A percentile compares a stretch with the other conserved stretches of the same genome.
Evolutionary conservation across 2,888 invertebrate species (phyloP).

Genomic region (Ashinkailepas kermadecensis): DNA sequence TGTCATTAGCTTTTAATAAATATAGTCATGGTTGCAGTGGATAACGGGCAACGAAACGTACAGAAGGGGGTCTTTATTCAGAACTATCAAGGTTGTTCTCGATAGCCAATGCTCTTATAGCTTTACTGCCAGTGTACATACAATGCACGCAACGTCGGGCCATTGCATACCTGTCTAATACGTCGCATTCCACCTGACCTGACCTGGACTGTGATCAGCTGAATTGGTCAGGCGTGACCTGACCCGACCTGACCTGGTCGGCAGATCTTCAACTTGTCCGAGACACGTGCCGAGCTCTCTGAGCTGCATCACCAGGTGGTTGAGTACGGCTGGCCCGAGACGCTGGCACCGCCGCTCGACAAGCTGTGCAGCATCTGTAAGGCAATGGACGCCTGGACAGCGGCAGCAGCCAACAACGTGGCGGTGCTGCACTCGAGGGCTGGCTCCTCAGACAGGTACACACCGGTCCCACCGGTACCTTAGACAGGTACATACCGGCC

Average conservation of each 20-base stretch:
- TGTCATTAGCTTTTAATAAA: too few species aligned
- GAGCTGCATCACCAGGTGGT: slow-evolving; percentile 57
- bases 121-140: too few species aligned
- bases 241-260: slow-evolving; percentile 37
- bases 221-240: neutral
- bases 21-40: too few species aligned
- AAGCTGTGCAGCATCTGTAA: slow-evolving; percentile 85
- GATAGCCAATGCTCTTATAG: too few species aligned
- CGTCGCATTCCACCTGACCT: too few species aligned
- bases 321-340: slow-evolving; percentile 77
- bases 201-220: too few species aligned
- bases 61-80: too few species aligned
- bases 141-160: too few species aligned
- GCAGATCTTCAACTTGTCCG: slow-evolving; percentile 80
- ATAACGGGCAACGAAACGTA: too few species aligned
- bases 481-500: too few species aligned
- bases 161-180: too few species aligned
- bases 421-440: slow-evolving; percentile 79
- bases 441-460: slow-evolving; percentile 32
- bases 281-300: slow-evolving; percentile 54
- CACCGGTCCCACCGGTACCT: neutral
- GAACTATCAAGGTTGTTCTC: too few species aligned
- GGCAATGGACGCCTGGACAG: slow-evolving; percentile 85
- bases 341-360: slow-evolving; percentile 80
- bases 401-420: slow-evolving; percentile 71